A percentile compares a stretch with the other conserved stretches of the same genome.
These are phyloP conservation scores for Melieria crassipennis DNA, from an alignment of 2,888 invertebrate species.

Conservation along the genomic window DNA sequence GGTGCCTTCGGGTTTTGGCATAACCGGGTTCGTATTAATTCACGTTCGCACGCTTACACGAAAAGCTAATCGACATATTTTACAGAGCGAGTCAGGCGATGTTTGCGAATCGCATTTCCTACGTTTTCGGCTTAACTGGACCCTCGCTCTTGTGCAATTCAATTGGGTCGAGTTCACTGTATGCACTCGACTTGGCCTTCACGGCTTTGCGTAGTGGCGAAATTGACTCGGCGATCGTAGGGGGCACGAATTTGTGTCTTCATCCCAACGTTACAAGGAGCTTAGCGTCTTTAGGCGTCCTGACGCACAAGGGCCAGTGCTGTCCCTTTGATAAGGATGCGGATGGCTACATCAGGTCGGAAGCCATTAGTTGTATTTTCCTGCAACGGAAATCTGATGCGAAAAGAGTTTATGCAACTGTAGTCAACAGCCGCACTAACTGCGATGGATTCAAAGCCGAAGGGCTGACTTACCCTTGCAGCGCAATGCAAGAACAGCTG, in stretches of 20 bases:
- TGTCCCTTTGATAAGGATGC: constrained; percentile 89
- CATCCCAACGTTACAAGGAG: constrained; percentile 89
- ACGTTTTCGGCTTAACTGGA: constrained; percentile 85
- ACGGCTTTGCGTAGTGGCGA: constrained; percentile 78
- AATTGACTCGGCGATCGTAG: constrained; percentile 90
- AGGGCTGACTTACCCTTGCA: constrained; percentile 76
- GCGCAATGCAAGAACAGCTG: constrained; percentile 71
- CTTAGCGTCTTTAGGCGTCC: constrained; percentile 80
- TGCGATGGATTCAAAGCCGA: constrained; percentile 81
- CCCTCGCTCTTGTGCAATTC: constrained; percentile 91
- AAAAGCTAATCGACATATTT: constrained; percentile 31
- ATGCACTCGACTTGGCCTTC: constrained; percentile 85
- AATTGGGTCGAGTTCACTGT: constrained; percentile 93
- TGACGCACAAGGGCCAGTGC: constrained; percentile 87
- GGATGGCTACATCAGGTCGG: constrained; percentile 85
- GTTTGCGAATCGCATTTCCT: constrained; percentile 92
- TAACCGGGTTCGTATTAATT: background rate
- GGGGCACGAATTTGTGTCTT: constrained; percentile 84
- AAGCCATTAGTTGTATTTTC: constrained; percentile 76
- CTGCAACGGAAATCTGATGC: constrained; percentile 78
- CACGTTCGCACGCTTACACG: background rate
- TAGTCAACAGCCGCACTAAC: constrained; percentile 82
- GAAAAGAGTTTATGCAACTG: constrained; percentile 74
- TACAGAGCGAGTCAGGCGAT: constrained; percentile 79
- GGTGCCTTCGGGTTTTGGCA: background rate